Evolutionary conservation across 2,797 vertebrate species (phyloP).

Genomic region (Diplodus puntazzo): DNA sequence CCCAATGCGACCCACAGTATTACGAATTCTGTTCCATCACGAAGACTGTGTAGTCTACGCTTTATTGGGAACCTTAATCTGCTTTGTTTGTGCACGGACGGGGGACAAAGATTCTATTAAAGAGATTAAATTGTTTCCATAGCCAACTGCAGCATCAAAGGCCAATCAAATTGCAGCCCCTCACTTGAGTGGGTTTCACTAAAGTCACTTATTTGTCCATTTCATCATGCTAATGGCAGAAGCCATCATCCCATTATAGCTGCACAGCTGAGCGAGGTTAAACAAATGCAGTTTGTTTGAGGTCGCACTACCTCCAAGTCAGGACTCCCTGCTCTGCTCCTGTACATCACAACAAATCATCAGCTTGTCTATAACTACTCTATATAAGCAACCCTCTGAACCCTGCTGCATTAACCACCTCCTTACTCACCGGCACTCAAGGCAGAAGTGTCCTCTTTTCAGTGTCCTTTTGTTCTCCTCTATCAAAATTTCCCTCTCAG

Average conservation of each 20-base stretch:
- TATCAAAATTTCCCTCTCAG: constrained; percentile 37
- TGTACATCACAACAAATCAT: constrained; percentile 79
- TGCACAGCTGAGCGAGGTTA: constrained; percentile 80
- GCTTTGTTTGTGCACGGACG: constrained; percentile 74
- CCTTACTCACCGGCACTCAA: constrained; percentile 49
- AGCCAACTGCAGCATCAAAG: constrained; percentile 86
- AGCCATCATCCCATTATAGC: constrained; percentile 82
- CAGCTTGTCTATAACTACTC: constrained; percentile 76
- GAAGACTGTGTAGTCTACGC: constrained; percentile 61
- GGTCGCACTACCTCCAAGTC: constrained; percentile 76
- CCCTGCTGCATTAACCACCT: constrained; percentile 65
- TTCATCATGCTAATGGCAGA: constrained; percentile 88
- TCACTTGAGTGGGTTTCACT: constrained; percentile 80
- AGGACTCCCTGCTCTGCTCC: constrained; percentile 53
- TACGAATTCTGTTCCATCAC: constrained; percentile 65
- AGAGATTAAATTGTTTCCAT: constrained; percentile 86
- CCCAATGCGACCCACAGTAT: constrained; percentile 56
- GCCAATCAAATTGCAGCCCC: constrained; percentile 84
- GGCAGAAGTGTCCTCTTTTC: constrained; percentile 4
- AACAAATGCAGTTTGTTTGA: constrained; percentile 84
- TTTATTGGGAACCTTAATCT: constrained; percentile 80
- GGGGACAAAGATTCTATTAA: constrained; percentile 81
- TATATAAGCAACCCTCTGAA: constrained; percentile 73
- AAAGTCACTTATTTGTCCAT: constrained; percentile 87
- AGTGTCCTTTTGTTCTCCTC: constrained; percentile 31